phyloP scores from a whole-genome alignment of 2,888 invertebrate genomes.

The Phorcus lineatus region DNA sequence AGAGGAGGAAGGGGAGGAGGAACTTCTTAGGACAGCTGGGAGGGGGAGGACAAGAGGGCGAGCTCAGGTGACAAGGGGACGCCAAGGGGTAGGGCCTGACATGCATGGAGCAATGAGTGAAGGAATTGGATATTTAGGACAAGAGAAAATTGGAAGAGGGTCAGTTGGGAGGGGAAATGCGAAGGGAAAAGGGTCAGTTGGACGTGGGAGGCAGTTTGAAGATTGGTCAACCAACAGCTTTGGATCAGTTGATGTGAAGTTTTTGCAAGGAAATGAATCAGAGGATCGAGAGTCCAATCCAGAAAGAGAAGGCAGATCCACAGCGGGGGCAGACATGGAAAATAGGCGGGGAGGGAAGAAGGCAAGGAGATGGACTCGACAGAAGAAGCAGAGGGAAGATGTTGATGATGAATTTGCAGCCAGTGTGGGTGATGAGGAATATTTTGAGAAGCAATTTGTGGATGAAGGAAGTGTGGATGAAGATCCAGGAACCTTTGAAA shows the following conservation, averaged over 20 bases:
- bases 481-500: not conserved
- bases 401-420: not conserved
- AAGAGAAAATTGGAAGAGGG: not conserved
- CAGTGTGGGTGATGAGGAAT: not conserved
- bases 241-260: not conserved
- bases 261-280: not conserved
- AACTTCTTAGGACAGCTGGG: not conserved
- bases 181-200: slow-evolving; percentile 33
- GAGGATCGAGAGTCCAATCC: not conserved
- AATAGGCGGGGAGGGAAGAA: not conserved
- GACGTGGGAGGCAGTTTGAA: not conserved
- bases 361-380: not conserved
- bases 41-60: not conserved
- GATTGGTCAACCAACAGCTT: too few species aligned
- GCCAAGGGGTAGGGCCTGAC: not conserved
- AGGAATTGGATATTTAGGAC: not conserved
- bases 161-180: not conserved
- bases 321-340: not conserved
- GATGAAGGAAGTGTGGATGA: slow-evolving; percentile 25
- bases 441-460: not conserved
- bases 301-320: not conserved
- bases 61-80: not conserved
- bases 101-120: not conserved
- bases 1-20: not conserved
- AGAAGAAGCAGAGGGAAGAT: not conserved